Percentiles rank a stretch among this genome's conserved stretches.
These are phyloP conservation scores for Daphoenositta chrysoptera DNA, from an alignment of 2,113 vertebrate genomes.

Conservation along the genomic window DNA sequence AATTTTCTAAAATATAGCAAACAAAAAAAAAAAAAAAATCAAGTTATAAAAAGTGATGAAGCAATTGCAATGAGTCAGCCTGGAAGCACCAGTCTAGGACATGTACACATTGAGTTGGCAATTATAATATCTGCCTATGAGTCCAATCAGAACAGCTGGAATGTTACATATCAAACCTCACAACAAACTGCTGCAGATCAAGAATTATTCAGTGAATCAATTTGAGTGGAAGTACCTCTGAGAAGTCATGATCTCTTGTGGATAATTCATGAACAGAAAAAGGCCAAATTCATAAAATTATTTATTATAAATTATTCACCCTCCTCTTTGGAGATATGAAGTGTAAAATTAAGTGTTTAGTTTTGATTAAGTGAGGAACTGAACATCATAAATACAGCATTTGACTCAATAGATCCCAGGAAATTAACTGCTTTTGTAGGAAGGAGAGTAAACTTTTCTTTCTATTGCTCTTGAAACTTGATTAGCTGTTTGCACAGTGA, in stretches of 20 bases:
- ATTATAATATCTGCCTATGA: neutral
- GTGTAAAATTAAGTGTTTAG: slow-evolving; percentile 48
- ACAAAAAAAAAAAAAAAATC: neutral
- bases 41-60: neutral
- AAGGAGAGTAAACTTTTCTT: slow-evolving; percentile 32
- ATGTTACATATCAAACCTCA: neutral
- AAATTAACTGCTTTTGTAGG: slow-evolving; percentile 26
- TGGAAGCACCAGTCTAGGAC: neutral
- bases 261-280: slow-evolving; percentile 50
- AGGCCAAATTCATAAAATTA: slow-evolving; percentile 37
- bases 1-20: neutral
- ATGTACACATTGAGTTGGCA: neutral
- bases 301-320: slow-evolving; percentile 49
- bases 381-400: slow-evolving; percentile 39
- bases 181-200: neutral
- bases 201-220: slow-evolving; percentile 20
- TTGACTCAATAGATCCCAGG: slow-evolving; percentile 11
- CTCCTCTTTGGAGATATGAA: slow-evolving; percentile 29
- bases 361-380: slow-evolving; percentile 47
- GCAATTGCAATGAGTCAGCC: neutral
- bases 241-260: slow-evolving; percentile 14
- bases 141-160: slow-evolving; percentile 8
- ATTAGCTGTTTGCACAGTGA: slow-evolving; percentile 37
- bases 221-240: neutral
- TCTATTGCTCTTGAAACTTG: neutral